Conservation (phyloP, 2,113 vertebrate genomes). For the Phaethornis superciliosus region DNA sequence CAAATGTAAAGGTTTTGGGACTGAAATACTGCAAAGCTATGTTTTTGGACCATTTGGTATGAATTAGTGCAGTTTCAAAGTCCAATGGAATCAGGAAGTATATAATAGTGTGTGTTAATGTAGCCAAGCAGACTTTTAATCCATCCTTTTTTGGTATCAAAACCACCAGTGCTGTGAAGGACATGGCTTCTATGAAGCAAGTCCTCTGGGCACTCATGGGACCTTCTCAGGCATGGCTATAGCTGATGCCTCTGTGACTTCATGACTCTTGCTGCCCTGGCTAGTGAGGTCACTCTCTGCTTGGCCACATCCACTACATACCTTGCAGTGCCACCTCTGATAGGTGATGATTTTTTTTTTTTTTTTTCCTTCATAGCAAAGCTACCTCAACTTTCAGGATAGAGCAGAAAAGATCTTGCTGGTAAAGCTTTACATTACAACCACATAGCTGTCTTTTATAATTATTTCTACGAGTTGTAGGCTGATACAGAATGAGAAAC, state of each 20-base stretch:
- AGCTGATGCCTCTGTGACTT: neutral
- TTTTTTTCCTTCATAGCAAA: neutral
- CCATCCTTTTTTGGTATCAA: neutral
- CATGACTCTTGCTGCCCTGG: neutral
- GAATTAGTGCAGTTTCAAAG: neutral
- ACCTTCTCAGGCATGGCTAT: neutral
- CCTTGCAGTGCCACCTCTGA: neutral
- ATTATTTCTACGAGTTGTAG: neutral
- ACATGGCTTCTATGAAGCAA: neutral
- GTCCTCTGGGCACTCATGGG: neutral
- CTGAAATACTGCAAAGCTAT: neutral
- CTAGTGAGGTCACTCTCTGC: neutral
- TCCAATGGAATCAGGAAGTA: neutral
- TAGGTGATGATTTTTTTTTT: neutral
- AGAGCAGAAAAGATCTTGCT: neutral
- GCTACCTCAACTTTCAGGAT: neutral
- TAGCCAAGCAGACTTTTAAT: neutral
- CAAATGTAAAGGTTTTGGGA: neutral
- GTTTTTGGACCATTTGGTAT: neutral
- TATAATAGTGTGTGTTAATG: neutral
- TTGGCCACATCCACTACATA: fast-evolving
- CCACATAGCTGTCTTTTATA: neutral
- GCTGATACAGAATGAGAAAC: neutral
- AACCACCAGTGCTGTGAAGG: neutral
- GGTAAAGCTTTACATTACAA: neutral